Percentiles rank a stretch among this genome's conserved stretches.
Evolutionary conservation across 1,140 invertebrate species (phyloP).

Genomic region (Steinernema khuongi): DNA sequence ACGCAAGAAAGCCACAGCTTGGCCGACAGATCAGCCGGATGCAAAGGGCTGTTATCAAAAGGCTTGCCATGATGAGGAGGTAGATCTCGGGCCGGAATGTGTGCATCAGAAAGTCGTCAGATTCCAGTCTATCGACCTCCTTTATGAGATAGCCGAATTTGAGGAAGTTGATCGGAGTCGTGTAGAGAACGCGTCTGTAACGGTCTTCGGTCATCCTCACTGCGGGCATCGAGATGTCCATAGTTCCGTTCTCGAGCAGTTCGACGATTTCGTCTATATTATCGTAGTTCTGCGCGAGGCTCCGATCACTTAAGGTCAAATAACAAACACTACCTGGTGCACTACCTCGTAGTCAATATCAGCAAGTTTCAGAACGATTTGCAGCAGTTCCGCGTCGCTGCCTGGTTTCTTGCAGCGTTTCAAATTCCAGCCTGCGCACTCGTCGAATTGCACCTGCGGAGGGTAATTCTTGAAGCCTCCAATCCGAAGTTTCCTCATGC

Average conservation of each 20-base stretch:
- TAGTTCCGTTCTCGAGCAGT: not conserved
- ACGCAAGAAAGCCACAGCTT: not conserved
- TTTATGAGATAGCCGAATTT: conserved; percentile 4
- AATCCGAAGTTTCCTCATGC: not conserved
- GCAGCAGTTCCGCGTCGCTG: not conserved
- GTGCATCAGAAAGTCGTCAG: not conserved
- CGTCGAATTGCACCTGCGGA: not conserved
- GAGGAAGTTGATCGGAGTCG: conserved; percentile 14
- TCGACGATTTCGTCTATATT: not conserved
- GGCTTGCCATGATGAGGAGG: not conserved
- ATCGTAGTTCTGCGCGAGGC: not conserved
- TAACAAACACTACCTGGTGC: not conserved
- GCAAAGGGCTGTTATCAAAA: not conserved
- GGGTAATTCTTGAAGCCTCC: not conserved
- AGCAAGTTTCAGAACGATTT: not conserved
- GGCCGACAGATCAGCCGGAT: not conserved
- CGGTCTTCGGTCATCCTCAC: not conserved
- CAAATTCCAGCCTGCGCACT: not conserved
- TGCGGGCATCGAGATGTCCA: conserved; percentile 4
- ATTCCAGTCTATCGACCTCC: conserved; percentile 1
- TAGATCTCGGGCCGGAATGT: conserved; percentile 15
- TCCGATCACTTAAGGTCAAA: not conserved
- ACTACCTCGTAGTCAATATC: conserved; percentile 9
- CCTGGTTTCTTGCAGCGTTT: not conserved
- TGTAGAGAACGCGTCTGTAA: not conserved